phyloP scores from a whole-genome alignment of 2,113 vertebrate genomes.

The Rutilus rutilus region DNA sequence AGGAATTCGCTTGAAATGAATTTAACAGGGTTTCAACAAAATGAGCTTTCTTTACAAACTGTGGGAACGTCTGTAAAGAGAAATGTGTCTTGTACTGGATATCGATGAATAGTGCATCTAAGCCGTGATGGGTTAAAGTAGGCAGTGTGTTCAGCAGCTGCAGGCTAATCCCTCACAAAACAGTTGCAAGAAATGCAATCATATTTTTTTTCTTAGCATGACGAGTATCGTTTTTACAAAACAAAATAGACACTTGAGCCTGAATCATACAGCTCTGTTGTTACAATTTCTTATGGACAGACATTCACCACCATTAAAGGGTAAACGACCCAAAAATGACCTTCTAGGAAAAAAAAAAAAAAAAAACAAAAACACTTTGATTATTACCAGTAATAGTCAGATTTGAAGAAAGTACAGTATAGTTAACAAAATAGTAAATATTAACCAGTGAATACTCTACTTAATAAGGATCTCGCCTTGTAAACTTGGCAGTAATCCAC shows the following conservation, averaged over 20 bases:
- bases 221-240: constrained; percentile 75
- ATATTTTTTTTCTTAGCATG: constrained; percentile 56
- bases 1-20: constrained; percentile 31
- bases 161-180: constrained; percentile 44
- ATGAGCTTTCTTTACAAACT: constrained; percentile 3
- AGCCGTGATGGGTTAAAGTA: constrained; percentile 64
- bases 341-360: constrained; percentile 70
- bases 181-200: constrained; percentile 63
- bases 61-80: background rate
- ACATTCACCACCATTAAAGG: constrained; percentile 90
- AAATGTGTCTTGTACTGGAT: constrained; percentile 42
- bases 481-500: constrained; percentile 96
- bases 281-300: constrained; percentile 85
- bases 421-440: constrained; percentile 95
- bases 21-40: background rate
- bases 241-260: constrained; percentile 81
- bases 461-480: constrained; percentile 91
- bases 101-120: constrained; percentile 61
- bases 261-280: constrained; percentile 86
- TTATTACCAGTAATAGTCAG: constrained; percentile 82
- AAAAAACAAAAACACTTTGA: constrained; percentile 76
- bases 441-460: constrained; percentile 94
- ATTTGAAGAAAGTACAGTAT: constrained; percentile 91
- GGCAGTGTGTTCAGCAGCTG: constrained; percentile 76
- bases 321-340: constrained; percentile 77